Evolutionary conservation across 1,140 invertebrate species (phyloP), one percentile per base, ranked within the genome.

Genomic region (Drosophila yakuba): DNA sequence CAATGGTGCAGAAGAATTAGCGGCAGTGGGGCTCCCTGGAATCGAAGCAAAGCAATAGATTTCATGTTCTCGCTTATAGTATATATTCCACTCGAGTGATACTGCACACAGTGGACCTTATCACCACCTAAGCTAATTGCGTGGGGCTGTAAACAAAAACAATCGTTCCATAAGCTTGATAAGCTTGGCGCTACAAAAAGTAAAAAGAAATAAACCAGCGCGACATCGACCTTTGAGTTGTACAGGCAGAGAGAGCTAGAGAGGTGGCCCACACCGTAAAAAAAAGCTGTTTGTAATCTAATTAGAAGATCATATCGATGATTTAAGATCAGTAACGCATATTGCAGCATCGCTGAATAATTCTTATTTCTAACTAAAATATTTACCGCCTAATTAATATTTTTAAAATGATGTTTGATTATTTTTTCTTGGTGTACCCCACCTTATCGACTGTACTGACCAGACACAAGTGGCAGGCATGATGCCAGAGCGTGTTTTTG

Each of bases 131-230:
- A 75, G 69, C 83, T 66, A 78, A 82, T 86, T 86, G 82, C 82
- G 82, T 85, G 82, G 73, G 58, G 73, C 60, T 71, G 83, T 79
- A 88, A 88, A 88, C 83, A 86, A 83, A 73, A 88, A 79, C 83
- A 83, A 85, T 72, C 63, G 56, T 67, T 77, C 43, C 50, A 62
- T 52, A 39, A 56, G 60, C 72, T 47, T 66, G 63, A 77, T 67
- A 78, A 74, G 68, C 69, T 52, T 38, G 62, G 60, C 61, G 63
- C 63, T 66, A 51, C 35, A 43, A 62, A 48, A 60, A 64, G 15
- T 23, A 20, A 35, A 25, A 50, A 54, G 35, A 64, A 66, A 68
- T 52, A 66, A 15, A 67, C 44, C 15, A 41, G 14, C 41, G 48
- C 63, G 32, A 55, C 15, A 50, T 15, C 69, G 80, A 82, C 80